A percentile compares a stretch with the other conserved stretches of the same genome.
phyloP scores from a whole-genome alignment of 2,113 vertebrate species.

The Xenopus borealis region DNA sequence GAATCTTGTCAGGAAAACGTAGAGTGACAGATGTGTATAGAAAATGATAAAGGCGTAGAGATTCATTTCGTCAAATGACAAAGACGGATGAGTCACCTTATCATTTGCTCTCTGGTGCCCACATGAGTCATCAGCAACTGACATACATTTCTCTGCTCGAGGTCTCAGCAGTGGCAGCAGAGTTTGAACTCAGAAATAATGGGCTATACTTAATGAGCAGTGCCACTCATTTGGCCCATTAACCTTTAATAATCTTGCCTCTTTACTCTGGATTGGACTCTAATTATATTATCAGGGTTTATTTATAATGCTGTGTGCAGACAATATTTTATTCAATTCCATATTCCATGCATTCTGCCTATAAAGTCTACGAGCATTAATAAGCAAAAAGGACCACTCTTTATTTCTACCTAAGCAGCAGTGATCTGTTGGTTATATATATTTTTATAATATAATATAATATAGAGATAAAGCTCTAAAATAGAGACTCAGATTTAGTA shows the following conservation, averaged over 20 bases:
- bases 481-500: too few relatives aligned
- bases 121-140: constrained; percentile 39
- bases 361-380: too few relatives aligned
- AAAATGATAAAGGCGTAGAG: constrained; percentile 18
- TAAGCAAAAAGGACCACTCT: too few relatives aligned
- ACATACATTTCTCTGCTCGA: constrained; percentile 32
- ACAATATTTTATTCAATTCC: neutral
- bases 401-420: too few relatives aligned
- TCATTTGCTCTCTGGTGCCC: constrained; percentile 29
- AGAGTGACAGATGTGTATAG: constrained; percentile 4
- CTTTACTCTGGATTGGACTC: neutral
- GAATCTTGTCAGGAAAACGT: too few relatives aligned
- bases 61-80: constrained; percentile 10
- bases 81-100: constrained; percentile 24
- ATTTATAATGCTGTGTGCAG: neutral
- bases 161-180: neutral
- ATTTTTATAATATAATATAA: too few relatives aligned
- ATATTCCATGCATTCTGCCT: neutral
- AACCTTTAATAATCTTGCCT: neutral
- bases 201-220: neutral
- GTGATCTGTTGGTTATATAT: too few relatives aligned
- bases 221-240: neutral
- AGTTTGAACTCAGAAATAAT: constrained; percentile 1
- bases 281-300: neutral
- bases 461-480: too few relatives aligned